Percentiles rank a stretch among this genome's conserved stretches.
Evolutionary conservation across 2,797 vertebrate species (phyloP).

Genomic region (Molossus molossus): DNA sequence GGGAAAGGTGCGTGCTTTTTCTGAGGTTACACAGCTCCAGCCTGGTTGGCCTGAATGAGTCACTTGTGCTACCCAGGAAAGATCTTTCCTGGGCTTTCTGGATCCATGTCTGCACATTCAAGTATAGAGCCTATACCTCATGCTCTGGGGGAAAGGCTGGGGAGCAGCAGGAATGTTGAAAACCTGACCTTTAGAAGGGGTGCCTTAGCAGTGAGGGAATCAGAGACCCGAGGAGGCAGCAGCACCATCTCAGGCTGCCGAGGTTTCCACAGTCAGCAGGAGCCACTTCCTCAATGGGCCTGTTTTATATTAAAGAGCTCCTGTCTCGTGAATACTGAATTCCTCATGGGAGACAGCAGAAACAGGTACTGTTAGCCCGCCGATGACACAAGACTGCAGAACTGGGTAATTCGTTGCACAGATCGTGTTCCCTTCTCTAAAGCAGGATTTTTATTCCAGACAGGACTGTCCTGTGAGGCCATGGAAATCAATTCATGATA

Average conservation of each 20-base stretch:
- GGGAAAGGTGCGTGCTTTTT: neutral
- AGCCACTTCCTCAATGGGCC: neutral
- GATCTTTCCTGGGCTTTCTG: neutral
- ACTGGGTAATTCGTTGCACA: neutral
- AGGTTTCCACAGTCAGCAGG: neutral
- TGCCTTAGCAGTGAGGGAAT: neutral
- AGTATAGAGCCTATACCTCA: neutral
- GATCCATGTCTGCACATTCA: neutral
- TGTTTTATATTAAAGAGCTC: neutral
- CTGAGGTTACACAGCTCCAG: neutral
- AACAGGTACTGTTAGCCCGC: neutral
- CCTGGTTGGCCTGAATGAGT: neutral
- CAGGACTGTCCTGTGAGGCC: neutral
- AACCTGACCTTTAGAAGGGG: neutral
- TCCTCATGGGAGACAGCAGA: neutral
- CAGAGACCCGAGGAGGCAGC: neutral
- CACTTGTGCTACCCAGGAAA: neutral
- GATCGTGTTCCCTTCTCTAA: neutral
- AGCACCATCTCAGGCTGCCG: neutral
- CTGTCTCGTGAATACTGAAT: neutral
- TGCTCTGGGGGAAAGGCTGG: neutral
- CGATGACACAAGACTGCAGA: neutral
- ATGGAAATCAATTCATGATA: neutral
- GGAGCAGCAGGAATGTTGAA: neutral
- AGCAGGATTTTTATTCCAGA: neutral